These are phyloP conservation scores for Saccopteryx leptura DNA, from an alignment of 2,113 vertebrate species.

Conservation along the genomic window DNA sequence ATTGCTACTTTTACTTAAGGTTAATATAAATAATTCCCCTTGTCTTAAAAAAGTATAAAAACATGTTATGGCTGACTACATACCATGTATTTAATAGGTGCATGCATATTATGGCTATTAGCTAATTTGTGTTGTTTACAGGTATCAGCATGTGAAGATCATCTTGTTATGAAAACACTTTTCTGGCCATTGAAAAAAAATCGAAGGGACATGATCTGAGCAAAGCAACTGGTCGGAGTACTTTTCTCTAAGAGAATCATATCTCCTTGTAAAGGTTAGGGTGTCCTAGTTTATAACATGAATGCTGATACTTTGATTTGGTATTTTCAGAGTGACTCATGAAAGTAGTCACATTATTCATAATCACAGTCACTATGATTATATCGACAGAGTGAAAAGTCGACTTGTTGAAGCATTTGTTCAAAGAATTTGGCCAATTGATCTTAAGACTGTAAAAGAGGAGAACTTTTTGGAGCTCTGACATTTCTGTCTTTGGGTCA, in stretches of 20 bases:
- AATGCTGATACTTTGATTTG: conserved; percentile 18
- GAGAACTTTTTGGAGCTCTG: not conserved
- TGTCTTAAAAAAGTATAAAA: no score
- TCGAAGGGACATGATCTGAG: not conserved
- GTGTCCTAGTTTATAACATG: conserved; percentile 31
- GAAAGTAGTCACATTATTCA: conserved; percentile 62
- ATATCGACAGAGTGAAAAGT: not conserved
- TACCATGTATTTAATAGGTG: no score
- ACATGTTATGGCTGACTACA: no score
- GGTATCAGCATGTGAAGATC: no score
- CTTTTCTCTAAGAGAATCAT: conserved; percentile 53
- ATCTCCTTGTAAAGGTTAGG: no score
- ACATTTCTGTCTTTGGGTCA: not conserved
- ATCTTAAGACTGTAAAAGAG: not conserved
- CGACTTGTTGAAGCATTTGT: not conserved
- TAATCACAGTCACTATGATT: conserved; percentile 23
- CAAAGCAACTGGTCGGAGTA: not conserved
- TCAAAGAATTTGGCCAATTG: not conserved
- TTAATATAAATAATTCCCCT: no score
- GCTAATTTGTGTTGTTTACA: no score
- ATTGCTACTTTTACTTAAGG: no score
- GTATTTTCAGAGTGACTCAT: conserved; percentile 60
- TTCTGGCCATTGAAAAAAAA: no score
- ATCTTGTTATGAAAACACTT: no score
- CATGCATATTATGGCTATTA: no score